Evolutionary conservation across 2,888 invertebrate species (phyloP), one percentile per base, ranked within the genome.

Genomic region (Pandemis corylana): DNA sequence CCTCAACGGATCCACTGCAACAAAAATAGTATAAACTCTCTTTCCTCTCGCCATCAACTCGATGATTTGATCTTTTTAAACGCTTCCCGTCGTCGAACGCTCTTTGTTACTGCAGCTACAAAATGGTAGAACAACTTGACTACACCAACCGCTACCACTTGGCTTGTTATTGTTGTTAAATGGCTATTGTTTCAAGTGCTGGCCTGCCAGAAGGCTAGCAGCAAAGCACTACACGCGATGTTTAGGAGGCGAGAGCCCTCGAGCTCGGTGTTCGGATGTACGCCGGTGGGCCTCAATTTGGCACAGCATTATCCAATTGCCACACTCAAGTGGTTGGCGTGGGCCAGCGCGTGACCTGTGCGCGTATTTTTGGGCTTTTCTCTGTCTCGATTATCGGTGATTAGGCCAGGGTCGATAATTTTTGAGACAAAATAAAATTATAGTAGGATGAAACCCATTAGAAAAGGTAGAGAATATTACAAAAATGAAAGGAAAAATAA

Each of bases 231-330:
- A 79, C 80, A 76, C 78, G 78, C 53, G 46, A 70, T 66, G 72
- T 62, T 71, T 66, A 71, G 76, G 74, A 68, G 65, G 42, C 46
- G 44, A 64, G 90, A 87, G 91, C 89, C 87, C 93, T 93, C 87
- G 87, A 91, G 83, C 78, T 82, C 80, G 83, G 84, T 84, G 82
- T 84, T 80, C 76, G 90, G 89, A 90, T 89, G 84, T 87, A 84
- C 87, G 85, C 88, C 86, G 91, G 91, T 91, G 90, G 92, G 89
- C 89, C 92, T 89, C 93, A 93, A 93, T 93, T 91, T 89, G 90
- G 84, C 82, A 85, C 83, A 84, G 53, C 71, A 93, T 93, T 93
- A 93, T 92, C 89, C 93, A 93, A 93, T 94, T 93, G 90, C 81
- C 83, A 83, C 85, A 88, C 87, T 86, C 89, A 93, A 94, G 87